Evolutionary conservation across 2,888 invertebrate species (phyloP), one percentile per base, ranked within the genome.

Genomic region (Tupiocoris notatus): DNA sequence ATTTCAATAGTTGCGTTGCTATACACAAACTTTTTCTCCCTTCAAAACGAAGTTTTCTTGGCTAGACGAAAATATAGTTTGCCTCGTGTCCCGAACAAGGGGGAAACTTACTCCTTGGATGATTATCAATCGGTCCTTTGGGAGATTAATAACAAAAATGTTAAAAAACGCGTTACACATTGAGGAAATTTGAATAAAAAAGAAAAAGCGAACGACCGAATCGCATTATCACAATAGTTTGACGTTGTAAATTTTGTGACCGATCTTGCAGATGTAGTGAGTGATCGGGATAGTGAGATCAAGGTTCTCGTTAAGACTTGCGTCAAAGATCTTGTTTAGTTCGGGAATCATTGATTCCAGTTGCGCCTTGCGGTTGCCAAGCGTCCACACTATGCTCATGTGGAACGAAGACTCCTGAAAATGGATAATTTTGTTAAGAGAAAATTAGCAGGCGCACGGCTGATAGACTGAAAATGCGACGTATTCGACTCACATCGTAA

Each of bases 401-500:
- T 79, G 79, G 56, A 78, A 79, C 6, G 75, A 75, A 18, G 68
- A 70, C 59, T 79, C 79, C 79, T 79, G 54, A 65, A 75, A 56
- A 17, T 61, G 20, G 62, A 1, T 17, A 2, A 1, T 17, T 18
- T 61, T 16, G 62, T 12, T 18, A 61, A 20, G 21, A 61, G 18
- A 18, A 7, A 12, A 54, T 54, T 54, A 54, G 12, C 7, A 54
- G 7, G 7, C 9, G 7, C 54, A 54, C 9, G 12, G 57, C 57
- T 57, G 1, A 1, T 2, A 57, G 18, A 17, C 57, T 63, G 63
- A 23, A 21, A 18, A 22, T 3, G 23, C 3, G 18, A 6, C 6
- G 63, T n/a, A n/a, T n/a, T n/a, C n/a, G n/a, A 59, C 75, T 83
- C 83, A 92, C 92, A 86, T 92, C 84, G 85, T 95, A 96, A 85